Evolutionary conservation across 1,140 invertebrate genomes (phyloP).

Genomic region (Portunus trituberculatus): DNA sequence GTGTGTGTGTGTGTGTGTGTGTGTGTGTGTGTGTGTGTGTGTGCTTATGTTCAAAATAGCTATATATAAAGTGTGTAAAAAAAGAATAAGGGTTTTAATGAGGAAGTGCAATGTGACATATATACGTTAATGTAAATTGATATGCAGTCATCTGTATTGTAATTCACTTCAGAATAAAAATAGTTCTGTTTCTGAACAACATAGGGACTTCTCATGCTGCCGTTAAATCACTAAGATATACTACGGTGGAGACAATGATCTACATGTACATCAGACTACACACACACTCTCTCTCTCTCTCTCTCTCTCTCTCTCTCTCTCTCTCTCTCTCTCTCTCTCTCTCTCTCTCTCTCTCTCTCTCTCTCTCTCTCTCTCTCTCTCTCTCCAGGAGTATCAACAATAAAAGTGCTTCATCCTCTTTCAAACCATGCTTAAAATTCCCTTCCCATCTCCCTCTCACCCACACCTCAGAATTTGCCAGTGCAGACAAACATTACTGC

Average conservation of each 20-base stretch:
- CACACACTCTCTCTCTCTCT: too few relatives aligned
- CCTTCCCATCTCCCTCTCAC: too few relatives aligned
- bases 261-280: not conserved
- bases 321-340: slow-evolving; percentile 24
- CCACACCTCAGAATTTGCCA: too few relatives aligned
- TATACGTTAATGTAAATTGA: not conserved
- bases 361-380: too few relatives aligned
- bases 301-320: not conserved
- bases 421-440: too few relatives aligned
- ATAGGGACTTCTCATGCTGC: too few relatives aligned
- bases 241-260: too few relatives aligned
- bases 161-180: not conserved
- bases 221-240: too few relatives aligned
- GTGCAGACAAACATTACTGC: too few relatives aligned
- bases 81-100: not conserved
- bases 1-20: not conserved
- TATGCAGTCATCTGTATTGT: not conserved
- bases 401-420: not conserved
- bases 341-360: too few relatives aligned
- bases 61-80: not conserved
- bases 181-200: too few relatives aligned
- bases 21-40: not conserved
- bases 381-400: not conserved
- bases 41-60: not conserved
- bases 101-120: not conserved